Base-by-base conservation (phyloP, 2,888 invertebrate species). In the Chloromyia formosa region DNA sequence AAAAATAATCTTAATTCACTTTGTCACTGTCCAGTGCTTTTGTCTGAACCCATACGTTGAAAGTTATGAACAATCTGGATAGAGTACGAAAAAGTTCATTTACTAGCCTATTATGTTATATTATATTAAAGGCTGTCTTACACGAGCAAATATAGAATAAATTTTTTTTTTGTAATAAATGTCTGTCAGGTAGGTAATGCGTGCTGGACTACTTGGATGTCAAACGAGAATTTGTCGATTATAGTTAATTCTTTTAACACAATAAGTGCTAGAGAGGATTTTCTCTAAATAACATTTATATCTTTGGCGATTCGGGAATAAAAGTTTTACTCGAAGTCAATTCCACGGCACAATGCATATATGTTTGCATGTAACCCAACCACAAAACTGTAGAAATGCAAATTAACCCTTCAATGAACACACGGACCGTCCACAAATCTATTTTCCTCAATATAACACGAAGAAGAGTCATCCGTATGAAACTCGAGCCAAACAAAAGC, bases 1-100 rank as follows among this genome's bases (percentile, higher is more conserved):
- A 54, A 71, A 75, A 49, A 49, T 49, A 49, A 40, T 35, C 18
- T 64, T 56, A 56, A 16, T 56, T 56, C 1, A 56, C 22, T 56
- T 56, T 56, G 56, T 1, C 22, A 56, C 56, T 56, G 56, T 2
- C 56, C 56, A 20, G 27, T 35, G 56, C 2, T 10, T 56, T 2
- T 56, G 56, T 20, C 10, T 20, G 56, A 10, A 18, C 10, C 56
- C 20, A 56, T 56, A 56, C 56, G 56, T 56, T 20, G 22, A 20
- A 56, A 49, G 49, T 10, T n/a, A 49, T 12, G 5, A n/a, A 49
- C 49, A 49, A n/a, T 49, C 10, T 49, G 49, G 12, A 3, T 10
- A 49, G 3, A 49, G 49, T 3, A 49, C 49, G 49, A 49, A 49
- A 3, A n/a, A 49, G 49, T 1, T 10, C 49, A 49, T 49, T 49